These are phyloP conservation scores for Vombatus ursinus DNA, from an alignment of 2,113 vertebrate species.

Conservation along the genomic window DNA sequence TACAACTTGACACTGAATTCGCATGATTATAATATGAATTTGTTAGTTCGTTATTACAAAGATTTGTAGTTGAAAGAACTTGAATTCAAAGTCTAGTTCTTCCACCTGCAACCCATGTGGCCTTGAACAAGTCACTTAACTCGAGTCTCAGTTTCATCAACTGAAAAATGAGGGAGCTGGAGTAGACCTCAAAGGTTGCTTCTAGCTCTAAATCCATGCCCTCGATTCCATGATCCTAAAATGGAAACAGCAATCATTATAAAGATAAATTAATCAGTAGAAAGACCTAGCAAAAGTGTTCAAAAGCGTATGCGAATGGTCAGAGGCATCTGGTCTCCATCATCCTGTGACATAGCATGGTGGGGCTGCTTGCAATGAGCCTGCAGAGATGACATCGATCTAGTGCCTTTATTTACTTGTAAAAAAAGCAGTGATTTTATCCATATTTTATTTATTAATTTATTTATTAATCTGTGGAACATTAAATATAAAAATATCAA, in stretches of 20 bases:
- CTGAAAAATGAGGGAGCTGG: background rate
- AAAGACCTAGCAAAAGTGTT: background rate
- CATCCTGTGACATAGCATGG: background rate
- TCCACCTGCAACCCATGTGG: background rate
- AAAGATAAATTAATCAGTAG: background rate
- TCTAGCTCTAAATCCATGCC: background rate
- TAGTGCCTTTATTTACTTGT: background rate
- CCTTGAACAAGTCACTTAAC: background rate
- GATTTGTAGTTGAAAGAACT: background rate
- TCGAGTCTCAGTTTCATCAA: background rate
- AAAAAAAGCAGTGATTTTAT: background rate
- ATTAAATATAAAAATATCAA: background rate
- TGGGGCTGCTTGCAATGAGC: background rate
- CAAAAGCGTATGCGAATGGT: background rate
- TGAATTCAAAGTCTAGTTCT: background rate
- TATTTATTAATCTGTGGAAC: background rate
- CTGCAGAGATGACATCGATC: background rate
- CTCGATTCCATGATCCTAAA: background rate
- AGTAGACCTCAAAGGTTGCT: background rate
- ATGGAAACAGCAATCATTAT: background rate
- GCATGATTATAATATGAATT: background rate
- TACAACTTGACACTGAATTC: background rate
- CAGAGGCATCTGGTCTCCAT: background rate
- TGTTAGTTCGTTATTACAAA: background rate
- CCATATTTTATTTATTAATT: background rate